These are phyloP conservation scores for Barbus barbus DNA, from an alignment of 2,113 vertebrate genomes.

Conservation along the genomic window DNA sequence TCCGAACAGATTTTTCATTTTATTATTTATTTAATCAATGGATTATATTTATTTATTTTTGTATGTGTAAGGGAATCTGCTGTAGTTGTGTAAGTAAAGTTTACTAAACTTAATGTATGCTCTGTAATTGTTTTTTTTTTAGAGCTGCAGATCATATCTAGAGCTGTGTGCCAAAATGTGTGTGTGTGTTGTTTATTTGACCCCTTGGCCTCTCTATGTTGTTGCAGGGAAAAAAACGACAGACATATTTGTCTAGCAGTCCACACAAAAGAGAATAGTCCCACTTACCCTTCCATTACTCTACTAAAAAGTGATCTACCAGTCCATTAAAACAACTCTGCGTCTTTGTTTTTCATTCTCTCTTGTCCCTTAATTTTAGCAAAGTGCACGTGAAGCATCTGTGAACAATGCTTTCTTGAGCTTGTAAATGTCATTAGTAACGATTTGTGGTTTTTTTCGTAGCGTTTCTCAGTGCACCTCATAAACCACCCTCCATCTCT, in stretches of 20 bases:
- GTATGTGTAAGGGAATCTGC: not conserved
- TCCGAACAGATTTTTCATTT: not conserved
- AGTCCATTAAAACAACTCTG: conserved; percentile 30
- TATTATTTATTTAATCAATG: not conserved
- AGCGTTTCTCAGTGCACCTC: conserved; percentile 4
- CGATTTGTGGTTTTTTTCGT: conserved; percentile 21
- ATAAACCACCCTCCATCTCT: conserved; percentile 16
- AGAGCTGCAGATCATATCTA: not conserved
- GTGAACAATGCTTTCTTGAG: conserved; percentile 37
- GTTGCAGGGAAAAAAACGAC: conserved; percentile 21
- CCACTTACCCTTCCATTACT: conserved; percentile 37
- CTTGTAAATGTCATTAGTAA: conserved; percentile 46
- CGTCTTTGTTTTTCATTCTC: conserved; percentile 29
- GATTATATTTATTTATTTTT: not conserved
- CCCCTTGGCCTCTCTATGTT: conserved; percentile 31
- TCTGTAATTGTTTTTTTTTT: conserved; percentile 16
- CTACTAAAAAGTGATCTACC: conserved; percentile 23
- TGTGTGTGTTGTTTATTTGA: conserved; percentile 30
- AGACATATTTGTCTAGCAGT: conserved; percentile 7
- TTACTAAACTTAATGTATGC: conserved; percentile 12
- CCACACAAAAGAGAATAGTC: conserved; percentile 22
- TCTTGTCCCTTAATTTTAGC: conserved; percentile 31
- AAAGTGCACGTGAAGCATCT: conserved; percentile 31
- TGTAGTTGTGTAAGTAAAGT: not conserved
- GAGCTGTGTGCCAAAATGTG: not conserved